Evolutionary conservation across 1,140 invertebrate species (phyloP), one percentile per base, ranked within the genome.

Genomic region (Dolichoris vasculosae): DNA sequence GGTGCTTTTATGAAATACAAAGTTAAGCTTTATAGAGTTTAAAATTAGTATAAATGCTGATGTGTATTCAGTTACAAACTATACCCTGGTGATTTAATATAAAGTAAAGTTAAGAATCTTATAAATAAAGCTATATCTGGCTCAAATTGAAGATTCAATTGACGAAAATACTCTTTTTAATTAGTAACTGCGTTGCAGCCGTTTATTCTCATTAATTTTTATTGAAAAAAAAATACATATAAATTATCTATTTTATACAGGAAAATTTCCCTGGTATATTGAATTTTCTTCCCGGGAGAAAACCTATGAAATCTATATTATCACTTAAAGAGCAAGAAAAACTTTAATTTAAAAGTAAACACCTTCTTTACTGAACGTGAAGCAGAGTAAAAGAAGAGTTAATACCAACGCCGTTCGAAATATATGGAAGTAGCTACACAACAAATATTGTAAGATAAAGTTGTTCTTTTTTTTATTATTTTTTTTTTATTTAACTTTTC

Each of bases 11-110:
- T 73, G 38, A 43, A 73, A 73, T 73, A 73, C 69, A 43, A 73
- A 73, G 69, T 73, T 73, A 32, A 73, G 69, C 69, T 73, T 73
- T 73, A 73, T 38, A 73, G 69, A 73, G 69, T 73, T 73, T 73
- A 4, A 73, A 43, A 73, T 73, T 73, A 73, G 69, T 73, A 43
- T 73, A 73, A 73, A 73, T 43, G 69, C 30, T 73, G 38, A 73
- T 73, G 20, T 73, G 23, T 40, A 73, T 73, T 73, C 69, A 43
- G 26, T n/a, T 43, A 43, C 69, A 43, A 73, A 73, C 38, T 73
- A 73, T n/a, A 73, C 69, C 69, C 40, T 17, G 9, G 69, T 43
- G 69, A 43, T 73, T 73, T 73, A n/a, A 73, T 43, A 43, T 73
- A 43, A 73, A 23, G 9, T 40, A 35, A 69, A 69, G 67, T 30